A percentile compares a stretch with the other conserved stretches of the same genome.
Evolutionary conservation across 2,888 invertebrate genomes (phyloP).

Genomic region (Drosophila atripex): DNA sequence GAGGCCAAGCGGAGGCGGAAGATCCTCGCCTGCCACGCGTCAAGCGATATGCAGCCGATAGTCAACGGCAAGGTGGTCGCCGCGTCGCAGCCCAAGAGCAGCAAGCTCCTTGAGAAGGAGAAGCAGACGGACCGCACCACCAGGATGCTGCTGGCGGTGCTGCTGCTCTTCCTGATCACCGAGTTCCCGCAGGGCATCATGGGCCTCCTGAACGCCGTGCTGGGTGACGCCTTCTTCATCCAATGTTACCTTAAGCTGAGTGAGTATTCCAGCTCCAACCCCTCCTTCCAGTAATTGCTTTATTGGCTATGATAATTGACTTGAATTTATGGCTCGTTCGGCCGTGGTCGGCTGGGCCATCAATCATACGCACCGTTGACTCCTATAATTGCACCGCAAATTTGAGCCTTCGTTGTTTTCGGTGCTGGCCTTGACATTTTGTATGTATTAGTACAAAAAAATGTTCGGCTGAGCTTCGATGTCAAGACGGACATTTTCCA

Average conservation of each 20-base stretch:
- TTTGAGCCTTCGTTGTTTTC: conserved; percentile 6
- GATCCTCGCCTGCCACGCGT: conserved; percentile 85
- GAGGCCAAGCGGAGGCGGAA: conserved; percentile 91
- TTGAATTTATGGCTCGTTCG: conserved; percentile 28
- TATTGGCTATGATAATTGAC: conserved; percentile 41
- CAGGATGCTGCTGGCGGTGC: conserved; percentile 93
- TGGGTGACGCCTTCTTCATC: conserved; percentile 90
- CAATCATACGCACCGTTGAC: conserved; percentile 59
- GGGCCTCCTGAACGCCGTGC: conserved; percentile 90
- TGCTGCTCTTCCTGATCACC: conserved; percentile 93
- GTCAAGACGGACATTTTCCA: not conserved
- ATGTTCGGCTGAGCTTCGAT: not conserved
- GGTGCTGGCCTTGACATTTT: conserved; percentile 19
- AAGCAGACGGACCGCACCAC: conserved; percentile 93
- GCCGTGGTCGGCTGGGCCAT: conserved; percentile 29
- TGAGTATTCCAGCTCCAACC: conserved; percentile 82
- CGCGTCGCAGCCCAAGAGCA: conserved; percentile 75
- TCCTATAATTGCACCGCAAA: conserved; percentile 23
- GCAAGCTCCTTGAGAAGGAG: conserved; percentile 84
- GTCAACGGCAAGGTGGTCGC: conserved; percentile 81
- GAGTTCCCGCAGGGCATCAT: conserved; percentile 95
- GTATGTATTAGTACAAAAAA: not conserved
- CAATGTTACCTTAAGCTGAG: conserved; percentile 93
- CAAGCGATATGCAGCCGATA: conserved; percentile 84
- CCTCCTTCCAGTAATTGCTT: conserved; percentile 21